Evolutionary conservation across 2,888 invertebrate species (phyloP), one percentile per base, ranked within the genome.

Genomic region (Blomia tropicalis): DNA sequence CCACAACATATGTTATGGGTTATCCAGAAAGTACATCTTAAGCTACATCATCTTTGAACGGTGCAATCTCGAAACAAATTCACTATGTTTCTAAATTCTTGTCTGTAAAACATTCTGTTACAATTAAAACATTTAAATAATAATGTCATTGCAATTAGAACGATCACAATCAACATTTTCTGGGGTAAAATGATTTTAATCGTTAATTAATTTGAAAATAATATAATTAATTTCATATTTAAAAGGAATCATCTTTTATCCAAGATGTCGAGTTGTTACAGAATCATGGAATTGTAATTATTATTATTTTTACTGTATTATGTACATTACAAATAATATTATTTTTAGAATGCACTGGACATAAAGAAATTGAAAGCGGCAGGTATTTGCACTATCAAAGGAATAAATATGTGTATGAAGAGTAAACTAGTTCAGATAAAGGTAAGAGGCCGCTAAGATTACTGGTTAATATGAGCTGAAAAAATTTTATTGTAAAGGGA

Each of bases 381-480:
- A 54, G 86, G 86, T 67, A 84, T 87, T 69, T 85, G 84, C 70
- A 87, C 86, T 0, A 79, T 87, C 56, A 85, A 84, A 76, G 87
- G 86, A 1, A 77, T 86, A 62, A 83, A 84, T 72, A 87, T 87
- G 87, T 81, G 80, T 1, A 85, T 84, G 14, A 80, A 79, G 70
- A 84, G 83, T 71, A 83, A 81, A 70, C 72, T 87, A 60, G 79
- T 80, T 69, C 79, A 78, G 67, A 82, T 85, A 60, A 84, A 84
- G 47, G 60, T 60, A 2, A 23, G 19, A 1, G 11, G n/a, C n/a
- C n/a, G n/a, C n/a, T n/a, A n/a, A 11, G 2, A 22, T 23, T 11
- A 5, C 22, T 0, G 14, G 11, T 4, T 25, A 7, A 36, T 22
- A 23, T n/a, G n/a, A n/a, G n/a, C n/a, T n/a, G n/a, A n/a, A n/a